Evolutionary conservation across 1,140 invertebrate species (phyloP).

Genomic region (Drosophila nasuta): DNA sequence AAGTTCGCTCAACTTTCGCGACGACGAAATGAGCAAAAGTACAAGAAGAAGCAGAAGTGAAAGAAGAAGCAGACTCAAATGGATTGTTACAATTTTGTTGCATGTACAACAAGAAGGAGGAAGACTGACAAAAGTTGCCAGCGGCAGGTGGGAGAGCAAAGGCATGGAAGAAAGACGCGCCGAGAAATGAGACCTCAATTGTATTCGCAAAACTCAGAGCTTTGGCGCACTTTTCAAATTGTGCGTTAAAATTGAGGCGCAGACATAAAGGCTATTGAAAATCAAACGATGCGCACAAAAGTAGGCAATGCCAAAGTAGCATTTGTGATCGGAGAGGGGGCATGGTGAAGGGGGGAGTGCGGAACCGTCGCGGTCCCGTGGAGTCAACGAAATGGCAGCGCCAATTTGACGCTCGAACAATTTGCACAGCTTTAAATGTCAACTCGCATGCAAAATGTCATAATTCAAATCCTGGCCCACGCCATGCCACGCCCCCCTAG

Average conservation of each 20-base stretch:
- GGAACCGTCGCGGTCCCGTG: conserved; percentile 2
- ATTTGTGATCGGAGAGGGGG: conserved; percentile 7
- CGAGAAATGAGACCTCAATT: conserved; percentile 40
- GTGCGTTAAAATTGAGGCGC: conserved; percentile 74
- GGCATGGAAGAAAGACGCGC: not conserved
- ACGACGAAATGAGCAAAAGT: conserved; percentile 63
- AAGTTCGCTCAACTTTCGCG: conserved; percentile 71
- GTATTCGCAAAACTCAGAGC: conserved; percentile 39
- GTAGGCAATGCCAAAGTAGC: conserved; percentile 60
- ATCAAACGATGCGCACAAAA: conserved; percentile 73
- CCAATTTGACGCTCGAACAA: conserved; percentile 81
- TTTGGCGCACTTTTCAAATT: conserved; percentile 73
- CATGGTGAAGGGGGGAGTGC: no score
- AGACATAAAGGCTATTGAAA: conserved; percentile 64
- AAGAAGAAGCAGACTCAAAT: conserved; percentile 4
- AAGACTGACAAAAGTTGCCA: conserved; percentile 52
- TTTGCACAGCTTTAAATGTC: conserved; percentile 82
- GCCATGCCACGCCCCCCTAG: not conserved
- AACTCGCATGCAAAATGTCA: conserved; percentile 78
- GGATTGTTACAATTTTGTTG: conserved; percentile 66
- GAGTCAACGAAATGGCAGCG: conserved; percentile 59
- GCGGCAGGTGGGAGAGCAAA: conserved; percentile 14
- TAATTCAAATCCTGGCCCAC: conserved; percentile 65
- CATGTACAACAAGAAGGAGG: conserved; percentile 57
- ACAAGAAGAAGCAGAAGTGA: conserved; percentile 1